Evolutionary conservation across 1,140 invertebrate species (phyloP).

Genomic region (Anadara kagoshimensis): DNA sequence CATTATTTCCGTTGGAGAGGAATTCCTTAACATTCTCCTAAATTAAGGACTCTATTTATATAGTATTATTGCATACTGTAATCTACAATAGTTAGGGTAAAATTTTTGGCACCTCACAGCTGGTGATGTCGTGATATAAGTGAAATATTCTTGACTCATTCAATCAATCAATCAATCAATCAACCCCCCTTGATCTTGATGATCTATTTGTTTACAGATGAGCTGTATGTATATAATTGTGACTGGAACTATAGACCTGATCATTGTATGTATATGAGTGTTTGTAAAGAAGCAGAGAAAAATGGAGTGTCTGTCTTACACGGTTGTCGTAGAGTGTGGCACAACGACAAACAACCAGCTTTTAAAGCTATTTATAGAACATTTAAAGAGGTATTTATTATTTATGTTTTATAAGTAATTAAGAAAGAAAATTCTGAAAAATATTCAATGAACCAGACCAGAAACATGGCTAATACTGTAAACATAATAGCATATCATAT

Average conservation of each 20-base stretch:
- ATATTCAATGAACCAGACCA: not conserved
- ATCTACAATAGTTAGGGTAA: too few species aligned
- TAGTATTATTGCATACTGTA: too few species aligned
- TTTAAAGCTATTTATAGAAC: conserved; percentile 86
- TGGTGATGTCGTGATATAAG: too few species aligned
- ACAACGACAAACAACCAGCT: conserved; percentile 88
- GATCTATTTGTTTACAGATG: conserved; percentile 77
- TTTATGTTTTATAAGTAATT: not conserved
- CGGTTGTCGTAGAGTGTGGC: conserved; percentile 90
- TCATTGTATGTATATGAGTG: conserved; percentile 93
- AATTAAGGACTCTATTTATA: too few species aligned
- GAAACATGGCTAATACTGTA: not conserved
- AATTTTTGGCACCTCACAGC: too few species aligned
- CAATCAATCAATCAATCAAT: too few species aligned
- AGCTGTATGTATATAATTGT: conserved; percentile 88
- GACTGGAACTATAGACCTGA: conserved; percentile 94
- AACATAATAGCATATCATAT: not conserved
- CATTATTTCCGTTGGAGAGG: too few species aligned
- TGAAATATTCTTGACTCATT: too few species aligned
- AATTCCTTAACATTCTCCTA: too few species aligned
- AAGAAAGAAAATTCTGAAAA: not conserved
- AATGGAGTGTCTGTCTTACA: conserved; percentile 90
- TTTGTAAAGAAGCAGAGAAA: conserved; percentile 84
- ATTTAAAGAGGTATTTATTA: conserved; percentile 78
- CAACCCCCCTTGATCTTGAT: too few species aligned